These are phyloP conservation scores for Tachina lurida DNA, from an alignment of 2,888 invertebrate genomes.

Conservation along the genomic window DNA sequence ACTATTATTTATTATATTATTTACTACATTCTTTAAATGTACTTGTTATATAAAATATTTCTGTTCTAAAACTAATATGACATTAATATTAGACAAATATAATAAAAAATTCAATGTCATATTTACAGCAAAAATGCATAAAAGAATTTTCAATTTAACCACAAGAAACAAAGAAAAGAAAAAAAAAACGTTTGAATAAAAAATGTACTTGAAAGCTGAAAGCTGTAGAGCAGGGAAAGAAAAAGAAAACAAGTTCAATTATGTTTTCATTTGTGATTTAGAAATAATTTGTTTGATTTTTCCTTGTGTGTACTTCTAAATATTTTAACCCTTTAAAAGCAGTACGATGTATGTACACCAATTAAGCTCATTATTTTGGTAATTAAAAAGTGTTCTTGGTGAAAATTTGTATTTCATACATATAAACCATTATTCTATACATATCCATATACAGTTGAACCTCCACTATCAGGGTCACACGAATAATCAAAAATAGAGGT, in stretches of 20 bases:
- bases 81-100: conserved; percentile 44
- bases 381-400: too few relatives aligned
- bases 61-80: conserved; percentile 36
- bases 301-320: not conserved
- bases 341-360: too few relatives aligned
- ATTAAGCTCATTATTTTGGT: too few relatives aligned
- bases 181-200: conserved; percentile 24
- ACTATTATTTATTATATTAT: not conserved
- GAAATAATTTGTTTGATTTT: not conserved
- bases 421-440: too few relatives aligned
- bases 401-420: too few relatives aligned
- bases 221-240: not conserved
- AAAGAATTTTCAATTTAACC: conserved; percentile 32
- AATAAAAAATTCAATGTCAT: conserved; percentile 43
- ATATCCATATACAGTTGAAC: too few relatives aligned
- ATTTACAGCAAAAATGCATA: not conserved
- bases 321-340: not conserved
- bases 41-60: not conserved
- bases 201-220: conserved; percentile 40
- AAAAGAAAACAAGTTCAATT: conserved; percentile 32
- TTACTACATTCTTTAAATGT: conserved; percentile 6
- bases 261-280: conserved; percentile 23
- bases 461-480: too few relatives aligned
- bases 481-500: too few relatives aligned
- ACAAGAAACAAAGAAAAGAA: conserved; percentile 8